phyloP scores from a whole-genome alignment of 2,888 invertebrate genomes.

The Chrysolina oricalcia region DNA sequence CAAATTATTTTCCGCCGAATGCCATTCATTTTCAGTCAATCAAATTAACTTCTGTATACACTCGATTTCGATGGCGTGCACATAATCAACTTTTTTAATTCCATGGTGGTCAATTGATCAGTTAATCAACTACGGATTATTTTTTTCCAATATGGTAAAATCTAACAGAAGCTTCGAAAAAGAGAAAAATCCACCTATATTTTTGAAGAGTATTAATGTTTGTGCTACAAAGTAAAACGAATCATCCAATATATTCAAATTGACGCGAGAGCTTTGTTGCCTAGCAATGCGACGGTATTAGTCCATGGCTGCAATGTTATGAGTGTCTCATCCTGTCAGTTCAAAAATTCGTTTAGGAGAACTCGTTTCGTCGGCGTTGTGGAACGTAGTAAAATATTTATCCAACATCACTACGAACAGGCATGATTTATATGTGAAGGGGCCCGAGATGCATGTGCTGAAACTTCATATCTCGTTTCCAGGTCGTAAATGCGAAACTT shows the following conservation, averaged over 20 bases:
- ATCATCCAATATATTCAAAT: constrained; percentile 8
- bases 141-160: neutral
- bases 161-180: neutral
- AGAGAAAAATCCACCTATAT: neutral
- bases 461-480: too few species aligned
- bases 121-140: neutral
- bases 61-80: neutral
- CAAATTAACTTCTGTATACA: too few species aligned
- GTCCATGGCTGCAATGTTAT: neutral
- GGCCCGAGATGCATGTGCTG: too few species aligned
- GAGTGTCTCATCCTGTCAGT: neutral
- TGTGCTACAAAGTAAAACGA: neutral
- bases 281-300: neutral
- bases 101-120: neutral
- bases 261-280: constrained; percentile 7
- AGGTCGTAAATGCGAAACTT: too few species aligned
- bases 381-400: too few species aligned
- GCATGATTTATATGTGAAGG: too few species aligned
- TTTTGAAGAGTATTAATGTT: neutral
- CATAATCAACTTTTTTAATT: neutral
- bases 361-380: too few species aligned
- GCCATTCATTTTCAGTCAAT: too few species aligned
- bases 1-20: too few species aligned
- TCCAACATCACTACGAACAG: too few species aligned
- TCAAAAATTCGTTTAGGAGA: neutral